phyloP scores from a whole-genome alignment of 2,797 vertebrate species.

The Rhinogobio ventralis region DNA sequence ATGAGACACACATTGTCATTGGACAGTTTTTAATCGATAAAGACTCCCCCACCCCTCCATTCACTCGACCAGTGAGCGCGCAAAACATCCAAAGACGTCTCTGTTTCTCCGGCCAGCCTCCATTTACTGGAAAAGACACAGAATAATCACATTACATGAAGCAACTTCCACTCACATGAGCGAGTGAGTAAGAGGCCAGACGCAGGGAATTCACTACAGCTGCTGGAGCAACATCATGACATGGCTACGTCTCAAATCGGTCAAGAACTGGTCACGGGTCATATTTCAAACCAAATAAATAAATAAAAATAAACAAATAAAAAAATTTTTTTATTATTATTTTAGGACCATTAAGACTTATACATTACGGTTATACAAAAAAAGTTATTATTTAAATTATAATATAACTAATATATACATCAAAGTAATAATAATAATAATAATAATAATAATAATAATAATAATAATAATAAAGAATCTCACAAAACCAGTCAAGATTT shows the following conservation, averaged over 20 bases:
- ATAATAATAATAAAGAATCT: neutral
- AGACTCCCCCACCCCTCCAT: neutral
- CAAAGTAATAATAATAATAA: neutral
- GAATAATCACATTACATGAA: slow-evolving; percentile 45
- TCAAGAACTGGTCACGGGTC: neutral
- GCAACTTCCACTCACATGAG: slow-evolving; percentile 43
- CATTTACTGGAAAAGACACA: slow-evolving; percentile 43
- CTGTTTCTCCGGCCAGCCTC: slow-evolving; percentile 31
- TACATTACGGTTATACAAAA: no score
- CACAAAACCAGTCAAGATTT: neutral
- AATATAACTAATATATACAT: no score
- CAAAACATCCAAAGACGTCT: slow-evolving; percentile 17
- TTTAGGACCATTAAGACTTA: neutral
- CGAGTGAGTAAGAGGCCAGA: slow-evolving; percentile 15
- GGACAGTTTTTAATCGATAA: neutral
- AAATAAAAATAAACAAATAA: neutral
- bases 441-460: neutral
- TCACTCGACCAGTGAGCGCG: neutral
- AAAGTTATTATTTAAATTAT: no score
- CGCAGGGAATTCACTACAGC: neutral
- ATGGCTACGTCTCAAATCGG: neutral
- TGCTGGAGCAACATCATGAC: neutral
- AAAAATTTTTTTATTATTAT: neutral
- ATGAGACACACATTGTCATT: neutral
- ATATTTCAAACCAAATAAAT: neutral